Percentiles rank a stretch among this genome's conserved stretches.
Evolutionary conservation across 2,888 invertebrate genomes (phyloP).

Genomic region (Xestobium rufovillosum): DNA sequence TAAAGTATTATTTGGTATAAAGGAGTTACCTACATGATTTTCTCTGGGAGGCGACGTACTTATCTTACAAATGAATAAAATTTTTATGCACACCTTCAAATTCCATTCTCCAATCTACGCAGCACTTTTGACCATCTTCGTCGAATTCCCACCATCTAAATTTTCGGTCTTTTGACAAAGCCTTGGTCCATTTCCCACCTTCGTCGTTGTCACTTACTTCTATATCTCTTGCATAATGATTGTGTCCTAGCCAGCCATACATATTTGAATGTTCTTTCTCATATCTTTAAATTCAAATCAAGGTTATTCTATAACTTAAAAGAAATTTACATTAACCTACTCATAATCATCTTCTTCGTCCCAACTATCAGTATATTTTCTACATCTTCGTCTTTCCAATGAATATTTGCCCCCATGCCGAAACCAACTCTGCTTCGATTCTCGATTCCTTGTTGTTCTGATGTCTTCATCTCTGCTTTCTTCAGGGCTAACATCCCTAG

Average conservation of each 20-base stretch:
- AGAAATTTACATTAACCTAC: no score
- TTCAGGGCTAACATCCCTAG: conserved; percentile 66
- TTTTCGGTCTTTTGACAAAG: neutral
- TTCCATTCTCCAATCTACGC: neutral
- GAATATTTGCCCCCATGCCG: conserved; percentile 39
- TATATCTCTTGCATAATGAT: neutral
- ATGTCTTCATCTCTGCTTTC: conserved; percentile 45
- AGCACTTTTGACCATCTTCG: conserved; percentile 1
- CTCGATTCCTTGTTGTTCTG: conserved; percentile 32
- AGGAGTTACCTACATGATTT: no score
- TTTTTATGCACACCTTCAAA: no score
- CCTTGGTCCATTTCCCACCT: no score
- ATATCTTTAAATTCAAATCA: conserved; percentile 37
- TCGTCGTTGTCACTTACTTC: neutral
- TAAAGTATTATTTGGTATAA: no score
- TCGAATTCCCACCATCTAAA: conserved; percentile 1
- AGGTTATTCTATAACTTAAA: no score
- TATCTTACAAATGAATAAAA: no score
- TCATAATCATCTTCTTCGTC: conserved; percentile 65
- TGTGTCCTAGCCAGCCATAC: conserved; percentile 32
- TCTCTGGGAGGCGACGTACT: no score
- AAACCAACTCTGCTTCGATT: conserved; percentile 41
- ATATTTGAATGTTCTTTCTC: conserved; percentile 37
- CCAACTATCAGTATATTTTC: conserved; percentile 48
- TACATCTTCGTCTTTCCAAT: conserved; percentile 44